A percentile compares a stretch with the other conserved stretches of the same genome.
Conservation (phyloP, 2,888 invertebrate genomes). For the Aethes cnicana region DNA sequence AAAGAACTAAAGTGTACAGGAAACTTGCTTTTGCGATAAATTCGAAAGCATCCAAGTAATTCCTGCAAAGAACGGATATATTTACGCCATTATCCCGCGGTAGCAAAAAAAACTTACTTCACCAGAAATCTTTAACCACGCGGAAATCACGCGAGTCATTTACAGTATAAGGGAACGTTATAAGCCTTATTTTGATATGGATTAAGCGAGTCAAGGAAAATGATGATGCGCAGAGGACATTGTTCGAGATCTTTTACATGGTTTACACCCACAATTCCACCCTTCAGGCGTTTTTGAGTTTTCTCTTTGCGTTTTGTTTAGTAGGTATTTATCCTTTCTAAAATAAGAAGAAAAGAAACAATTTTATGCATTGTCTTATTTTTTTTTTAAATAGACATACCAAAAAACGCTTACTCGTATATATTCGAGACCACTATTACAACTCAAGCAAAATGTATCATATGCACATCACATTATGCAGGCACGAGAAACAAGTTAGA, state of each 20-base stretch:
- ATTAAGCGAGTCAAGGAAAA: conserved; percentile 53
- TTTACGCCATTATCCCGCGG: too few species aligned
- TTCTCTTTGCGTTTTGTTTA: conserved; percentile 25
- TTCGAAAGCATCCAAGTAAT: too few species aligned
- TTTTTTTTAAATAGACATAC: too few species aligned
- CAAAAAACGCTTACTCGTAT: too few species aligned
- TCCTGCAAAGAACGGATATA: too few species aligned
- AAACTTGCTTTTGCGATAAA: too few species aligned
- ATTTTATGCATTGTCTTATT: too few species aligned
- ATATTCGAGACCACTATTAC: too few species aligned
- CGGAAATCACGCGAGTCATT: conserved; percentile 11
- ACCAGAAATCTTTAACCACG: background rate
- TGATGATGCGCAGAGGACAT: conserved; percentile 43
- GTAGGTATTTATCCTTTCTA: background rate
- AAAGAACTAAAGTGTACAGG: too few species aligned
- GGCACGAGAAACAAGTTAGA: conserved; percentile 16
- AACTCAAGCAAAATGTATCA: too few species aligned
- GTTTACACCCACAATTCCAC: conserved; percentile 42
- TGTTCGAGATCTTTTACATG: conserved; percentile 43
- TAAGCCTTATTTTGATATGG: conserved; percentile 39
- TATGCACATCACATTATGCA: background rate
- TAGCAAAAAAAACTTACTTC: too few species aligned
- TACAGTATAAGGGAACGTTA: conserved; percentile 12
- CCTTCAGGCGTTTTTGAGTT: conserved; percentile 40
- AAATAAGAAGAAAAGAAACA: background rate